Conservation (phyloP, 2,797 vertebrate species). For the Petrocephalus sullivani region DNA sequence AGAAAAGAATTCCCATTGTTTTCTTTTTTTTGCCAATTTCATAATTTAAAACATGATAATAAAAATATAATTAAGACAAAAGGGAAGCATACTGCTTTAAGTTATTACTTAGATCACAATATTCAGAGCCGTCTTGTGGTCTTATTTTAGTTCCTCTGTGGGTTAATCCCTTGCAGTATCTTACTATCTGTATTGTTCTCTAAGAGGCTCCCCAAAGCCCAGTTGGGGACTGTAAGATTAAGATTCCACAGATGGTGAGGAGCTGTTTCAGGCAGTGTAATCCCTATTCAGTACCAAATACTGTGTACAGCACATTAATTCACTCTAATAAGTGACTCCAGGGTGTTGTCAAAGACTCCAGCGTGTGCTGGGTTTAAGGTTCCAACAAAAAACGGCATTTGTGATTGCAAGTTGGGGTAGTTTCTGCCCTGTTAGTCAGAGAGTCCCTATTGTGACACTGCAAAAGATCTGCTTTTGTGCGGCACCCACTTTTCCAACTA, state of each 20-base stretch:
- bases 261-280: constrained; percentile 14
- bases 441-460: background rate
- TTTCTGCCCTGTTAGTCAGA: background rate
- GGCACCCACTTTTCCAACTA: background rate
- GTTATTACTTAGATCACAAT: background rate
- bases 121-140: background rate
- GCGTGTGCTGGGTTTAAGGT: constrained; percentile 10
- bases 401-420: background rate
- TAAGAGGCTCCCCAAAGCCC: constrained; percentile 14
- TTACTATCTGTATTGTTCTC: constrained; percentile 21
- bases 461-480: background rate
- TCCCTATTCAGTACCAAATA: constrained; percentile 14
- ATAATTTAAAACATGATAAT: background rate
- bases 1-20: constrained; percentile 9
- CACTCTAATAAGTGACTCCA: constrained; percentile 18
- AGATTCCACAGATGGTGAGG: constrained; percentile 23
- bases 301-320: background rate
- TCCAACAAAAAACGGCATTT: constrained; percentile 5
- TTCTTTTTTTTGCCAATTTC: background rate
- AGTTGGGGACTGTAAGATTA: background rate
- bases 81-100: background rate
- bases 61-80: constrained; percentile 6
- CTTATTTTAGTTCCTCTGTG: constrained; percentile 7
- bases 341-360: constrained; percentile 21
- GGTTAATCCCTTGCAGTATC: constrained; percentile 16